Evolutionary conservation across 2,888 invertebrate species (phyloP).

Genomic region (Pristionchus entomophagus): DNA sequence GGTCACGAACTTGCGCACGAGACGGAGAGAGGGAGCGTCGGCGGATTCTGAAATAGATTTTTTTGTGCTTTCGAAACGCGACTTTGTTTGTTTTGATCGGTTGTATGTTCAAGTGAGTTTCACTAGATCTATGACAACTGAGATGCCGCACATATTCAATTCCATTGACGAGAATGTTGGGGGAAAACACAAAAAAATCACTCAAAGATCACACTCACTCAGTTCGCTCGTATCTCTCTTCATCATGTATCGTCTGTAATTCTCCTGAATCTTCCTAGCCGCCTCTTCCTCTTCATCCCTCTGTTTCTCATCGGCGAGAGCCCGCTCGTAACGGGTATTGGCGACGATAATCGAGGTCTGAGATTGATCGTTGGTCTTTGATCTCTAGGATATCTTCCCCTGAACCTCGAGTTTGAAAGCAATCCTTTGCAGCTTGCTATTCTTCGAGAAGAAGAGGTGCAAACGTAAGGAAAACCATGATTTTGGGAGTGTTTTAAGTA

Average conservation of each 20-base stretch:
- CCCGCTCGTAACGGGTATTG: not conserved
- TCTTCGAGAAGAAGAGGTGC: no score
- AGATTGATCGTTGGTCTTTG: not conserved
- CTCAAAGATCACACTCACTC: conserved; percentile 52
- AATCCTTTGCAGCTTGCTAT: no score
- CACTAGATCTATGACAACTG: not conserved
- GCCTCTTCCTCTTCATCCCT: conserved; percentile 52
- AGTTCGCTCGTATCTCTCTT: conserved; percentile 57
- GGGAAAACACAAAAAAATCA: not conserved
- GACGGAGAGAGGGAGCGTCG: conserved; percentile 61
- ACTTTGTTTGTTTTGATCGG: no score
- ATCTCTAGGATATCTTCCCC: not conserved
- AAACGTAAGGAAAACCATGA: no score
- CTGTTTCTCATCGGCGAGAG: conserved; percentile 32
- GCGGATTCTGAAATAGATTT: conserved; percentile 55
- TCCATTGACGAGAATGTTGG: not conserved
- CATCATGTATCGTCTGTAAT: conserved; percentile 58
- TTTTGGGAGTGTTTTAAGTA: no score
- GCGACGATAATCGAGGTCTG: not conserved
- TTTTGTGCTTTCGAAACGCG: not conserved
- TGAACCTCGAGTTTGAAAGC: no score
- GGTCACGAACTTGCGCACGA: conserved; percentile 80
- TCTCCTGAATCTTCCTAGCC: conserved; percentile 59
- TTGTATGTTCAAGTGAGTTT: not conserved
- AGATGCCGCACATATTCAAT: not conserved